These are phyloP conservation scores for Mizuhopecten yessoensis DNA, from an alignment of 1,140 invertebrate species.

Conservation along the genomic window DNA sequence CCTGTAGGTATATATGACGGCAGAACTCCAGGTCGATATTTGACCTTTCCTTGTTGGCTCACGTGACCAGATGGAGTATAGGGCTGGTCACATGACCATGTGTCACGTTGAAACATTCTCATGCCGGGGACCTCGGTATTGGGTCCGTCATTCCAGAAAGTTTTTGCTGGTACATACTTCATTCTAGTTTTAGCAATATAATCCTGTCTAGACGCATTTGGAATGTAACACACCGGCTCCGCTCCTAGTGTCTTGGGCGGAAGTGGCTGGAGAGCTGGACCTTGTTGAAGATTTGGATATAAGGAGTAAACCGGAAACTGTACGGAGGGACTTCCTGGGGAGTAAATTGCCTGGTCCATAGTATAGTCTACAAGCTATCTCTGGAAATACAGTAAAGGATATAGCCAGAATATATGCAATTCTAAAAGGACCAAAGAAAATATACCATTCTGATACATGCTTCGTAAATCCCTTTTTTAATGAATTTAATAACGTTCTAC, in stretches of 20 bases:
- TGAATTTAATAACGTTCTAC: too few relatives aligned
- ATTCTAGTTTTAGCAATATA: neutral
- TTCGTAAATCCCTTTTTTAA: too few relatives aligned
- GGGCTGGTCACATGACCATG: neutral
- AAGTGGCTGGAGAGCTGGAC: neutral
- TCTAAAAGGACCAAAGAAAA: too few relatives aligned
- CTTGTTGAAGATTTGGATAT: neutral
- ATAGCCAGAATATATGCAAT: too few relatives aligned
- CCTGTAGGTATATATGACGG: conserved; percentile 16
- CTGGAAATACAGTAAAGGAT: neutral
- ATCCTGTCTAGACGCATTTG: neutral
- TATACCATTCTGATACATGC: too few relatives aligned
- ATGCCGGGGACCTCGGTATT: neutral
- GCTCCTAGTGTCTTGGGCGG: neutral
- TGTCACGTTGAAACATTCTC: conserved; percentile 1
- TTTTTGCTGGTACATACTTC: neutral
- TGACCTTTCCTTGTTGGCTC: neutral
- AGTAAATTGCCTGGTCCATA: neutral
- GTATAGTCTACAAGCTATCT: neutral
- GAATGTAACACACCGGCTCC: neutral
- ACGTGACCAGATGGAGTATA: neutral
- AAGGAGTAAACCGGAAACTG: conserved; percentile 14
- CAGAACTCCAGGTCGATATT: neutral
- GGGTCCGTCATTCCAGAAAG: neutral
- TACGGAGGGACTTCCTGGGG: neutral